A percentile compares a stretch with the other conserved stretches of the same genome.
Evolutionary conservation across 2,888 invertebrate genomes (phyloP).

Genomic region (Nomada flava): DNA sequence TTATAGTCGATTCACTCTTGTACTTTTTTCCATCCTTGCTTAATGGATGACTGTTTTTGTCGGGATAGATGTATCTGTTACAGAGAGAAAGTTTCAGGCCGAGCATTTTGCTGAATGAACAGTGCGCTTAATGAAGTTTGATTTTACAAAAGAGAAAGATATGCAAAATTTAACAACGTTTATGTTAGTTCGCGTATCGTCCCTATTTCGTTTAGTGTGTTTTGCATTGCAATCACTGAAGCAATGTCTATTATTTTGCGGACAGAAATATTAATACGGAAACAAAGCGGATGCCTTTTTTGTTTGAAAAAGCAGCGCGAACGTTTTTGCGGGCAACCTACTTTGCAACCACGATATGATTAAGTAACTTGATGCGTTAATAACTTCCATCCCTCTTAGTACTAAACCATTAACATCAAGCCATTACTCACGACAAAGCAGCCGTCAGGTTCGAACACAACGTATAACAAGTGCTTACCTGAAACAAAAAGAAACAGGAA

Average conservation of each 20-base stretch:
- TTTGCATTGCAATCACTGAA: background rate
- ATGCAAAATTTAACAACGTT: no score
- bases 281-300: background rate
- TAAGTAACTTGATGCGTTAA: slow-evolving; percentile 27
- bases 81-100: no score
- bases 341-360: slow-evolving; percentile 9
- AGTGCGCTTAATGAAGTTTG: no score
- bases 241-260: no score
- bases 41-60: no score
- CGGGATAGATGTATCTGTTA: no score
- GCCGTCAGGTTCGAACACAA: background rate
- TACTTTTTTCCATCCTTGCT: background rate
- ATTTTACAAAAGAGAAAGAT: no score
- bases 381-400: slow-evolving; percentile 22
- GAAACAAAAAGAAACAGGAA: slow-evolving; percentile 68
- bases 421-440: slow-evolving; percentile 37
- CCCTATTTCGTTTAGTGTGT: no score
- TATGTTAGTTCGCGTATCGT: no score
- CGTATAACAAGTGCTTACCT: slow-evolving; percentile 69
- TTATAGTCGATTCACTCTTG: background rate
- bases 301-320: background rate
- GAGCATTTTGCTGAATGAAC: background rate
- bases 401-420: slow-evolving; percentile 4
- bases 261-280: background rate
- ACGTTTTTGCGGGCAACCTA: background rate